phyloP scores from a whole-genome alignment of 1,140 invertebrate species.

The Drosophila yakuba region DNA sequence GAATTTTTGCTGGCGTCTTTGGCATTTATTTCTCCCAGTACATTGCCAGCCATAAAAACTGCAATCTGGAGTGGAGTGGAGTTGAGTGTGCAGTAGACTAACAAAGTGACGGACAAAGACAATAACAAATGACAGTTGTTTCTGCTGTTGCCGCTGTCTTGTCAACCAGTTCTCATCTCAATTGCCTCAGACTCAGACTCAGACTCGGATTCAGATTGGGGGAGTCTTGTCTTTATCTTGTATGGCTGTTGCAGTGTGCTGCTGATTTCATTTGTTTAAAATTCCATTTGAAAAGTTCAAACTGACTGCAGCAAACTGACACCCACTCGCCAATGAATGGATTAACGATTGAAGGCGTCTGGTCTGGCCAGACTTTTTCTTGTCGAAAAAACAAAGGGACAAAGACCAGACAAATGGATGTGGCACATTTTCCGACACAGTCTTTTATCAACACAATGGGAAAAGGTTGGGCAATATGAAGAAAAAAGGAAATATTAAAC shows the following conservation, averaged over 20 bases:
- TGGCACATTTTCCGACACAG: slow-evolving; percentile 6
- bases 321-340: slow-evolving; percentile 32
- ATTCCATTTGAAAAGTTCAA: slow-evolving; percentile 31
- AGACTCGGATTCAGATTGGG: slow-evolving; percentile 5
- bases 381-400: slow-evolving; percentile 15
- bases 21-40: slow-evolving; percentile 2
- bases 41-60: slow-evolving; percentile 11
- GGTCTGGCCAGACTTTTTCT: slow-evolving; percentile 38
- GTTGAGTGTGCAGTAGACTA: slow-evolving; percentile 24
- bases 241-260: slow-evolving; percentile 9
- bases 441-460: neutral
- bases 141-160: slow-evolving; percentile 16
- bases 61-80: slow-evolving; percentile 20
- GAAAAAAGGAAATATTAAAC: neutral
- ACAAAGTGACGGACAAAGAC: slow-evolving; percentile 47
- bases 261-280: slow-evolving; percentile 52
- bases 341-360: slow-evolving; percentile 40
- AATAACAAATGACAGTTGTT: slow-evolving; percentile 74
- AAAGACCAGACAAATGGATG: slow-evolving; percentile 23
- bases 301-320: slow-evolving; percentile 32
- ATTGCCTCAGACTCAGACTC: slow-evolving; percentile 22
- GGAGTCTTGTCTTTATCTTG: slow-evolving; percentile 28
- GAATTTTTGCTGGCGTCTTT: neutral
- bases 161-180: slow-evolving; percentile 57
- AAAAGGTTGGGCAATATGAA: neutral